These are phyloP conservation scores for Mungos mungo DNA, from an alignment of 2,113 vertebrate species.

Conservation along the genomic window DNA sequence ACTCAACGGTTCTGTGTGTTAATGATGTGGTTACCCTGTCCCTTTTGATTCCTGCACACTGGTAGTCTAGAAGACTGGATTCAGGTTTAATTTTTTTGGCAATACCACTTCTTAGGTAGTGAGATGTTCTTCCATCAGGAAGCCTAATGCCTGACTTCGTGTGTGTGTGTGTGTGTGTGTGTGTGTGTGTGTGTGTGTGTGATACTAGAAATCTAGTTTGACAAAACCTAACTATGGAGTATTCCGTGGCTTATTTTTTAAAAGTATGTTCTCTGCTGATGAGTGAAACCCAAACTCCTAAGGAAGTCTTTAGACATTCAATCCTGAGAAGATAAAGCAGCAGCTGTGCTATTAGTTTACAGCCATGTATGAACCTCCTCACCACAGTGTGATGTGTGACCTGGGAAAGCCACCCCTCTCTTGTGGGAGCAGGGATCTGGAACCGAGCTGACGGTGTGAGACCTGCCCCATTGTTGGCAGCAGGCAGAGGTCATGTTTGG, in stretches of 20 bases:
- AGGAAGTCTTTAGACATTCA: conserved; percentile 23
- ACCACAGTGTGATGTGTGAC: not conserved
- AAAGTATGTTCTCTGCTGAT: not conserved
- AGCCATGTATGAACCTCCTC: not conserved
- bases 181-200: not conserved
- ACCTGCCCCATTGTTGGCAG: not conserved
- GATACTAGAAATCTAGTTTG: not conserved
- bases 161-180: too few relatives aligned
- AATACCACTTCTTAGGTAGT: not conserved
- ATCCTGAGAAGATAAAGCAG: conserved; percentile 13
- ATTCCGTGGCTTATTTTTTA: not conserved
- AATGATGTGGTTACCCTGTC: not conserved
- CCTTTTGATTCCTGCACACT: not conserved
- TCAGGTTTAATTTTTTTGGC: not conserved
- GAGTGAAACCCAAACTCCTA: not conserved
- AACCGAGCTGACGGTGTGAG: not conserved
- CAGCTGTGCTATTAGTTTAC: not conserved
- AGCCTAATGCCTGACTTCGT: not conserved
- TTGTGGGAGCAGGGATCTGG: not conserved
- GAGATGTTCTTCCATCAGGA: not conserved
- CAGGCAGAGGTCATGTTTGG: not conserved
- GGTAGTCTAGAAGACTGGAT: not conserved
- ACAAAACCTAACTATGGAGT: not conserved
- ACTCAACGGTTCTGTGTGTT: not conserved
- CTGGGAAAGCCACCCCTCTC: not conserved